Evolutionary conservation across 2,797 vertebrate species (phyloP).

Genomic region (Periparus ater): DNA sequence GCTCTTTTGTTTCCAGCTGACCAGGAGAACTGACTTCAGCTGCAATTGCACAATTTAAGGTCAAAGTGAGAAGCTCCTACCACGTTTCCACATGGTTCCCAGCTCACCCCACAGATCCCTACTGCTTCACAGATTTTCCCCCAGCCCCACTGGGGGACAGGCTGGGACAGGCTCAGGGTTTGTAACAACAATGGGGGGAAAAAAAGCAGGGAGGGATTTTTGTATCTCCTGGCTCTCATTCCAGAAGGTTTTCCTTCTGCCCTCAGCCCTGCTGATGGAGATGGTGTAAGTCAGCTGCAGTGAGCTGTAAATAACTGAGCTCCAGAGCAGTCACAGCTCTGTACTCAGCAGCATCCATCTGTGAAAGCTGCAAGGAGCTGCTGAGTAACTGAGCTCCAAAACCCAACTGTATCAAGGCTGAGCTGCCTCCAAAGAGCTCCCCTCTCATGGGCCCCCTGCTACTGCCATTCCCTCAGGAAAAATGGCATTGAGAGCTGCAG

Average conservation of each 20-base stretch:
- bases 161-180: neutral
- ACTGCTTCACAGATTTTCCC: neutral
- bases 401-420: neutral
- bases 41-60: neutral
- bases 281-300: conserved; percentile 20
- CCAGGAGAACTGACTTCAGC: neutral
- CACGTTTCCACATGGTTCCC: accelerated
- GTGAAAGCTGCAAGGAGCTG: neutral
- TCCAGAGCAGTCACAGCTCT: neutral
- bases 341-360: neutral
- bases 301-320: conserved; percentile 12
- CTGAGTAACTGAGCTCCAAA: neutral
- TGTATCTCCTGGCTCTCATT: neutral
- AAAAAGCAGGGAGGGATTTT: neutral
- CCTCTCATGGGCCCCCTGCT: accelerated
- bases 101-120: neutral
- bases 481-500: accelerated
- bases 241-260: neutral
- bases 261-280: neutral
- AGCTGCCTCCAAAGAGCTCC: neutral
- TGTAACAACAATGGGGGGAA: neutral
- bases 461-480: neutral
- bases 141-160: neutral
- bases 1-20: neutral
- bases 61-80: neutral